Evolutionary conservation across 1,140 invertebrate genomes (phyloP).

Genomic region (Drosophila mauritiana): DNA sequence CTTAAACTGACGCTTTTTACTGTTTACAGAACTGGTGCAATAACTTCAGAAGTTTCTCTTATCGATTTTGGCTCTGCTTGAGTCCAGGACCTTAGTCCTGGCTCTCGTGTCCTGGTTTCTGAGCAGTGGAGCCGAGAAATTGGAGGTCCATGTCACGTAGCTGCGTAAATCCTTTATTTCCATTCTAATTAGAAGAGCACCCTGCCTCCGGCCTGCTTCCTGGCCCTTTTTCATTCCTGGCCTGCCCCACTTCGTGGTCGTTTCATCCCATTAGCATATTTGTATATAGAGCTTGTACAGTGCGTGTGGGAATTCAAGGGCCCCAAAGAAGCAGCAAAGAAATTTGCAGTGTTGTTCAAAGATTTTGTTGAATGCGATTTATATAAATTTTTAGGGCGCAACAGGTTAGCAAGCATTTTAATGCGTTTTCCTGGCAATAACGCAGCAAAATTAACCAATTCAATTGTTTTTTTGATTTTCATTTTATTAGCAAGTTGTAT

Average conservation of each 20-base stretch:
- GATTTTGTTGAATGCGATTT: not conserved
- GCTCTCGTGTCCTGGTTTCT: not conserved
- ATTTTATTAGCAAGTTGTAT: too few relatives aligned
- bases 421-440: not conserved
- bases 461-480: too few relatives aligned
- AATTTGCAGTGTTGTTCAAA: not conserved
- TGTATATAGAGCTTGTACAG: slow-evolving; percentile 37
- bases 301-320: not conserved
- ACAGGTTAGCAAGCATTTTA: not conserved
- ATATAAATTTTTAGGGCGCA: not conserved
- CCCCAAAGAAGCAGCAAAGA: not conserved
- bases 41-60: slow-evolving; percentile 8
- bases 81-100: not conserved
- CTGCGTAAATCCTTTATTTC: slow-evolving; percentile 71
- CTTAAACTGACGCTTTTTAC: not conserved
- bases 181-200: slow-evolving; percentile 65
- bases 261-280: slow-evolving; percentile 63
- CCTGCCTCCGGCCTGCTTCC: not conserved
- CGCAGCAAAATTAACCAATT: too few relatives aligned
- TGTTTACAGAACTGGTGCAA: slow-evolving; percentile 19
- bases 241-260: slow-evolving; percentile 9
- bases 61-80: slow-evolving; percentile 30
- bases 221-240: not conserved
- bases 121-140: slow-evolving; percentile 12
- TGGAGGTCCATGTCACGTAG: slow-evolving; percentile 60